These are phyloP conservation scores for Corydoras maculifer DNA, from an alignment of 2,113 vertebrate genomes.

Conservation along the genomic window DNA sequence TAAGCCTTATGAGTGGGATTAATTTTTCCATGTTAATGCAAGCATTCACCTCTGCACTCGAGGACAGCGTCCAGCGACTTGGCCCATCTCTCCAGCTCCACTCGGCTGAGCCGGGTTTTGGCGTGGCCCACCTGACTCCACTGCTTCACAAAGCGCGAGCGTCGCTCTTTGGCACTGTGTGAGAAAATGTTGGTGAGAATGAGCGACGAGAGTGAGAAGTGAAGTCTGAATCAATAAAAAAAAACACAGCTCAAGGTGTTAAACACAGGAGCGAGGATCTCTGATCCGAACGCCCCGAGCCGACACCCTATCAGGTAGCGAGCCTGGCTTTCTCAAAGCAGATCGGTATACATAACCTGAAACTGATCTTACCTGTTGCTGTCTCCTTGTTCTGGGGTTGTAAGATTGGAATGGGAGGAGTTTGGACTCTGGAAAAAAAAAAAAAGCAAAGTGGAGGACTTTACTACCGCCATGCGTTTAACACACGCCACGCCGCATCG, in stretches of 20 bases:
- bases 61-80: constrained; percentile 57
- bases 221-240: background rate
- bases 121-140: constrained; percentile 63
- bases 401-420: constrained; percentile 57
- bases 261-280: background rate
- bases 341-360: background rate
- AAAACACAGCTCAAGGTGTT: background rate
- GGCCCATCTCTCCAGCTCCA: constrained; percentile 58
- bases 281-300: background rate
- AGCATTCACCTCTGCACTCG: constrained; percentile 48
- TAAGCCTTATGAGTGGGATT: too few relatives aligned
- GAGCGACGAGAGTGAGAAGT: background rate
- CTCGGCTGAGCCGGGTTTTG: constrained; percentile 42
- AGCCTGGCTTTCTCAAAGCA: background rate
- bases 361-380: constrained; percentile 35
- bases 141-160: constrained; percentile 63
- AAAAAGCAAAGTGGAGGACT: background rate
- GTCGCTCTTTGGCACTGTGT: constrained; percentile 44
- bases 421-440: constrained; percentile 53
- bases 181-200: background rate
- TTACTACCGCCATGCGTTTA: too few relatives aligned
- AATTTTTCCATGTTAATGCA: too few relatives aligned
- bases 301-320: background rate
- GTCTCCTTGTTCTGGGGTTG: constrained; percentile 50
- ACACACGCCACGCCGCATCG: too few relatives aligned